Evolutionary conservation across 2,888 invertebrate species (phyloP).

Genomic region (Aspidiotus destructor): DNA sequence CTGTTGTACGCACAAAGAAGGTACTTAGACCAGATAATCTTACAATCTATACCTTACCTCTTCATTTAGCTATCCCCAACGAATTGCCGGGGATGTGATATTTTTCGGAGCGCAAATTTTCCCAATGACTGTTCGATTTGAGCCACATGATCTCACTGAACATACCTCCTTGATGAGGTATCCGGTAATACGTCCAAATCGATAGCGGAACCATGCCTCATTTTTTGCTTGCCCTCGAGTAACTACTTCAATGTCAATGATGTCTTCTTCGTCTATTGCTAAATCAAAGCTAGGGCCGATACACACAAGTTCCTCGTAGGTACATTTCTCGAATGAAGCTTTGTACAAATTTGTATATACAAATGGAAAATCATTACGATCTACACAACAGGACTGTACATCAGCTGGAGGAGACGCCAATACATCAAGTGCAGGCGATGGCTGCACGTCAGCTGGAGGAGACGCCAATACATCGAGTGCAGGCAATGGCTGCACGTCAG

Average conservation of each 20-base stretch:
- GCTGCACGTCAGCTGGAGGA: not conserved
- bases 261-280: not conserved
- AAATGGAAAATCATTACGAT: not conserved
- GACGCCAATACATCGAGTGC: no score
- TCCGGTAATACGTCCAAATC: constrained; percentile 4
- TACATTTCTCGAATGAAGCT: not conserved
- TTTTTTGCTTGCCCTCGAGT: not conserved
- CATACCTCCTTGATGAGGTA: not conserved
- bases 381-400: not conserved
- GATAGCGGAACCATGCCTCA: constrained; percentile 7
- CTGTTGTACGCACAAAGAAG: not conserved
- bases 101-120: constrained; percentile 3
- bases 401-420: no score
- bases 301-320: not conserved
- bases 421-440: no score
- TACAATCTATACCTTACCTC: not conserved
- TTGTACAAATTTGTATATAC: not conserved
- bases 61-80: constrained; percentile 3
- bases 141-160: not conserved
- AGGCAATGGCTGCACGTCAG: no score
- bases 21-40: not conserved
- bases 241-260: not conserved
- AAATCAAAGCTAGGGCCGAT: not conserved
- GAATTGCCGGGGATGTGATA: constrained; percentile 3
- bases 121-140: not conserved